A percentile compares a stretch with the other conserved stretches of the same genome.
These are phyloP conservation scores for Drosophila sp. DNA, from an alignment of 1,140 invertebrate species.

Conservation along the genomic window DNA sequence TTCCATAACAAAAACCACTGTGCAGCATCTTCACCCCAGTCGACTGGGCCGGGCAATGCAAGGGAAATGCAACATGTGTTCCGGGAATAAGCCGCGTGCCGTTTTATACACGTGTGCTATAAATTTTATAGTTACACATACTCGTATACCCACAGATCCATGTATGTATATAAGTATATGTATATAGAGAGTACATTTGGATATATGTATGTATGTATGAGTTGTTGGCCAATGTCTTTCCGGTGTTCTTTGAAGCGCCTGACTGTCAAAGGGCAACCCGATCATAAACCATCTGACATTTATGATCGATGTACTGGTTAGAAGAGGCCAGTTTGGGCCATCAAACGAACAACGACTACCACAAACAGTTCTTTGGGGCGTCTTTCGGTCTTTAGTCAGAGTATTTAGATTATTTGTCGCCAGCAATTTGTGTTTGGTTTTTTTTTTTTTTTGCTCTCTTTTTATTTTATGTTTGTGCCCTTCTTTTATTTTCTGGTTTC, in stretches of 20 bases:
- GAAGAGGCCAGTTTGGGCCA: constrained; percentile 27
- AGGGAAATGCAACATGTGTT: constrained; percentile 69
- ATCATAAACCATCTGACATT: constrained; percentile 77
- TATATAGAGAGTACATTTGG: constrained; percentile 41
- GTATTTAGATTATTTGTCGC: constrained; percentile 73
- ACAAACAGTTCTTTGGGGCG: neutral
- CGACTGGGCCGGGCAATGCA: constrained; percentile 4
- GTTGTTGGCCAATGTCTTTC: constrained; percentile 56
- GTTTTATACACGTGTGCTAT: constrained; percentile 71
- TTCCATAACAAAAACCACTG: constrained; percentile 21
- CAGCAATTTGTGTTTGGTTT: constrained; percentile 30
- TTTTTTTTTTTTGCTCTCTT: neutral
- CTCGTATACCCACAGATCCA: constrained; percentile 33
- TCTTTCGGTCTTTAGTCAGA: constrained; percentile 31
- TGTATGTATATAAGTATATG: constrained; percentile 53
- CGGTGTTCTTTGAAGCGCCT: constrained; percentile 65
- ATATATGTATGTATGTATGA: constrained; percentile 37
- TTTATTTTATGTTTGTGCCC: constrained; percentile 15
- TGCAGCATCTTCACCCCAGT: constrained; percentile 26
- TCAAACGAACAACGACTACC: constrained; percentile 7
- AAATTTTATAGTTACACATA: constrained; percentile 76
- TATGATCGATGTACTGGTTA: constrained; percentile 52
- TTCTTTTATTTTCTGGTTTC: constrained; percentile 25
- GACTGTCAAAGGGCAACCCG: constrained; percentile 70
- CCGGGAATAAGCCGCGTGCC: constrained; percentile 67